A percentile compares a stretch with the other conserved stretches of the same genome.
phyloP scores from a whole-genome alignment of 2,797 vertebrate species.

The Catharus ustulatus region DNA sequence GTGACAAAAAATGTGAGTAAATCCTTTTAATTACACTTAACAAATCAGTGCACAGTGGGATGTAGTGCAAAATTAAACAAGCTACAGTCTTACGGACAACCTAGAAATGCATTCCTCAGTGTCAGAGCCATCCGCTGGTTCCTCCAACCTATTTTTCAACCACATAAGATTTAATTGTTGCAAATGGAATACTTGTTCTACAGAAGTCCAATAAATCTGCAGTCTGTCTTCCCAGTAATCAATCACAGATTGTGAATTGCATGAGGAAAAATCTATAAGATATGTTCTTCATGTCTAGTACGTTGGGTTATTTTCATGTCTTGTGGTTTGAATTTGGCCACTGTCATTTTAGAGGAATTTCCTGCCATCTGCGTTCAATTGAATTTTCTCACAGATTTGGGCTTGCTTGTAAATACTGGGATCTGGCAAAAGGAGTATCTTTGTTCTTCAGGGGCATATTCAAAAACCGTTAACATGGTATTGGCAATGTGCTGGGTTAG shows the following conservation, averaged over 20 bases:
- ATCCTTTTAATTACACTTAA: not conserved
- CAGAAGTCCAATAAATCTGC: slow-evolving; percentile 88
- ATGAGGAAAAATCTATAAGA: slow-evolving; percentile 83
- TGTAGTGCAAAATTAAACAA: slow-evolving; percentile 13
- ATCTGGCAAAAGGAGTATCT: slow-evolving; percentile 83
- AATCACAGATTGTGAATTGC: slow-evolving; percentile 83
- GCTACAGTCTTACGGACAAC: slow-evolving; percentile 13
- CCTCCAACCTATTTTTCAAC: slow-evolving; percentile 75
- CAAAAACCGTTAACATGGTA: slow-evolving; percentile 74
- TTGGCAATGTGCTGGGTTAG: slow-evolving; percentile 61
- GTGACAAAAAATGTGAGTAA: not conserved
- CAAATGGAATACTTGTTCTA: slow-evolving; percentile 91
- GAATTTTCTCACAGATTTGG: slow-evolving; percentile 92
- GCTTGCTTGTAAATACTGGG: slow-evolving; percentile 94
- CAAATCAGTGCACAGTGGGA: slow-evolving; percentile 8
- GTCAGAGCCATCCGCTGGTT: slow-evolving; percentile 66
- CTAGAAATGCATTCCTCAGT: slow-evolving; percentile 65
- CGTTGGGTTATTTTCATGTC: slow-evolving; percentile 89
- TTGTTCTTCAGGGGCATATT: slow-evolving; percentile 83
- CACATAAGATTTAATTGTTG: slow-evolving; percentile 84
- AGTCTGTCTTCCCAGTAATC: slow-evolving; percentile 84
- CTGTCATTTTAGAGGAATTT: slow-evolving; percentile 98
- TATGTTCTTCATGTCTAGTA: slow-evolving; percentile 81
- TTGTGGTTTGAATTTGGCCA: slow-evolving; percentile 93
- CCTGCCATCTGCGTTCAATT: slow-evolving; percentile 98